Base-by-base conservation (phyloP, 1,140 invertebrate species). In the Musca domestica region DNA sequence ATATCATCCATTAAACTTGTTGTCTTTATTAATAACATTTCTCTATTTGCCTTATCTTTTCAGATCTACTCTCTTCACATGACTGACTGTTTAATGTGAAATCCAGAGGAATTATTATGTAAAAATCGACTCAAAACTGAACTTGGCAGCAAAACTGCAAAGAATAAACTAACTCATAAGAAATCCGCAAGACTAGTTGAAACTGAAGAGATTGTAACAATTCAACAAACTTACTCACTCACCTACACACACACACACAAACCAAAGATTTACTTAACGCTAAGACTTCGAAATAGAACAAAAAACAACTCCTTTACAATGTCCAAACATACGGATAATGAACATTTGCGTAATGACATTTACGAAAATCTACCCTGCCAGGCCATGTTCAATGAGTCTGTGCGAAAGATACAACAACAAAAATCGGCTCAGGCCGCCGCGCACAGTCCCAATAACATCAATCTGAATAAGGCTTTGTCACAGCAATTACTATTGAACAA, bases 281-380 rank as follows among this genome's bases (percentile, higher is more conserved):
- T n/a, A 34, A 61, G 27, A 22, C 3, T 17, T 20, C 9, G 10
- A 9, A 30, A 10, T 41, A 41, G 6, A 5, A 5, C 52, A 1
- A 58, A 17, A n/a, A 61, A 34, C 17, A 61, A 19, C 34, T 34
- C n/a, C 56, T 7, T 41, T 27, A 61, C 19, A n/a, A 80, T 81
- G 78, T 81, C 78, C 61, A 80, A 78, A 73, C 79, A 81, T 70
- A 70, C 76, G 52, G 76, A 81, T 72, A 81, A 79, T 69, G 78
- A 81, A 72, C 81, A 80, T 73, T 71, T 77, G 69, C 78, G 78
- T 69, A 81, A 81, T 74, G 78, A 81, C 71, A 81, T 81, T 70
- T 81, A 81, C 70, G 78, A 81, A 70, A 81, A 81, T 74, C 70
- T 81, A 70, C 78, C 78, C 25, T 81, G 78, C 68, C 78, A 81